These are phyloP conservation scores for Cisticola juncidis DNA, from an alignment of 2,113 vertebrate species.

Conservation along the genomic window DNA sequence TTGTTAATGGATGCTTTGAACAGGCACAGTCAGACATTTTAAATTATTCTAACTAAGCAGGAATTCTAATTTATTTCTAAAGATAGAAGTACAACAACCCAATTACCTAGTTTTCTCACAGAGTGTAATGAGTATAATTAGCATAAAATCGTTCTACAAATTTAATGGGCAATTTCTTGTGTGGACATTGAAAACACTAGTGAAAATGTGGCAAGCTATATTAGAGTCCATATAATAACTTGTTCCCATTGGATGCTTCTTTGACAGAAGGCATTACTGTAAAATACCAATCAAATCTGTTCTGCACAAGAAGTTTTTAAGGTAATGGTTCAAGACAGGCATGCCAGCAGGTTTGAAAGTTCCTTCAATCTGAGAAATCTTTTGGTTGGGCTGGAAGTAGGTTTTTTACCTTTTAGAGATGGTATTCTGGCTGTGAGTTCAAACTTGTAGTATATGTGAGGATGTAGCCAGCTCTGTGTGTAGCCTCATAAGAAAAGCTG, in stretches of 20 bases:
- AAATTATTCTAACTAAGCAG: conserved; percentile 53
- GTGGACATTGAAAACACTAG: neutral
- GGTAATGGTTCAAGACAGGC: neutral
- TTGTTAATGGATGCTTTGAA: conserved; percentile 44
- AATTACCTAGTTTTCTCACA: conserved; percentile 46
- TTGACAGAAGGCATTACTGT: neutral
- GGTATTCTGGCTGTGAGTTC: neutral
- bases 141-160: conserved; percentile 13
- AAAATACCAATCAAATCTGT: neutral
- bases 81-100: conserved; percentile 42
- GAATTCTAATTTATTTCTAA: conserved; percentile 61
- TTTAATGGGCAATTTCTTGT: conserved; percentile 5
- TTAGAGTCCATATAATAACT: neutral
- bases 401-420: neutral
- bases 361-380: neutral
- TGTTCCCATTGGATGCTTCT: neutral
- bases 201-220: neutral
- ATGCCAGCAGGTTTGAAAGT: neutral
- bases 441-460: neutral
- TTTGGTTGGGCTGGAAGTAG: neutral
- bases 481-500: neutral
- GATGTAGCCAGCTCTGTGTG: neutral
- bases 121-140: conserved; percentile 34
- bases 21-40: conserved; percentile 26
- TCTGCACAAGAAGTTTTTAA: neutral